Evolutionary conservation across 2,113 vertebrate genomes (phyloP).

Genomic region (Psettodes erumei): DNA sequence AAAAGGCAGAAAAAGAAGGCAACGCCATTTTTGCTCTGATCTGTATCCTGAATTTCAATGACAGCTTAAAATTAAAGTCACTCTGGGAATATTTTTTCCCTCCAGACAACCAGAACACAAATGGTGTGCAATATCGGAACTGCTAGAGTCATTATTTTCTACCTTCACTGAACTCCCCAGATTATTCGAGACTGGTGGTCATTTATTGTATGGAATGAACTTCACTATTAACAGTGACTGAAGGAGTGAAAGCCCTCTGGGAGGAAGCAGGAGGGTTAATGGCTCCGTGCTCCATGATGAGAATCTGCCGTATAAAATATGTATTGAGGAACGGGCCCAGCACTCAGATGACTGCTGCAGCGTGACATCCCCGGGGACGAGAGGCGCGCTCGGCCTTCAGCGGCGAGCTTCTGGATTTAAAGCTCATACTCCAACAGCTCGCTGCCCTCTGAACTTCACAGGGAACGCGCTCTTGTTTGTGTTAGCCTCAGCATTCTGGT

Average conservation of each 20-base stretch:
- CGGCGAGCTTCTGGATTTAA: constrained; percentile 12
- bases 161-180: background rate
- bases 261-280: constrained; percentile 43
- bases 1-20: background rate
- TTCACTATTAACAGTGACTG: constrained; percentile 35
- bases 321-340: constrained; percentile 49
- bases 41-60: background rate
- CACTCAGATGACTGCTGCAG: constrained; percentile 43
- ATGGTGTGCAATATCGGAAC: background rate
- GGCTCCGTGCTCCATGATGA: constrained; percentile 37
- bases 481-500: background rate
- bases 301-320: constrained; percentile 70
- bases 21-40: background rate
- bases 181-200: constrained; percentile 29
- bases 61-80: constrained; percentile 25
- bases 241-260: constrained; percentile 46
- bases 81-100: background rate
- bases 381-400: constrained; percentile 7
- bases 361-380: constrained; percentile 35
- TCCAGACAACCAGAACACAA: constrained; percentile 4
- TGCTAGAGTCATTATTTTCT: constrained; percentile 27
- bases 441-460: background rate
- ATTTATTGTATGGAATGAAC: constrained; percentile 1
- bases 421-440: constrained; percentile 9
- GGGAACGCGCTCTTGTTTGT: background rate